Evolutionary conservation across 2,797 vertebrate species (phyloP), one percentile per base, ranked within the genome.

Genomic region (Aphelocoma californica): DNA sequence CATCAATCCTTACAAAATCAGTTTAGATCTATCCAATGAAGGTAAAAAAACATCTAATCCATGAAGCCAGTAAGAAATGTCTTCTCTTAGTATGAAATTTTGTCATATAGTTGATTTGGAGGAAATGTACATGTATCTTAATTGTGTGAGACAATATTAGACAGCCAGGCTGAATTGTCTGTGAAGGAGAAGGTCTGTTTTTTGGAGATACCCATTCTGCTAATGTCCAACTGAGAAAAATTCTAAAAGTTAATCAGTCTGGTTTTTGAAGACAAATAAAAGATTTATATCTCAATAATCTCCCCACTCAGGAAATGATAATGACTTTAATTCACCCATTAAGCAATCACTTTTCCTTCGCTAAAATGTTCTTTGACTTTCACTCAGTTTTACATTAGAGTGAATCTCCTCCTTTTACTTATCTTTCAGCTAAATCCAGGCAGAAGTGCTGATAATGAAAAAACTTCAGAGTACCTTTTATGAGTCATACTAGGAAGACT

Each of bases 241-340:
- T 66, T 78, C 50, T 57, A 64, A 26, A 72, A 72, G 50, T 82
- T 88, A 75, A 84, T 94, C 36, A 60, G 9, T 84, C n/a, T 95
- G n/a, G 4, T 48, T 73, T 90, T 66, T 88, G 81, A 82, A 88
- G 77, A 79, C 14, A 71, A 92, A 62, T 74, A 74, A 90, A 92
- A 79, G n/a, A 84, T 90, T 92, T 60, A 38, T 88, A 54, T 60
- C 48, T 93, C 36, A 66, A 24, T 82, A 80, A 26, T 85, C 40
- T 45, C 44, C 26, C 7, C 17, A 85, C 64, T 92, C 51, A 87
- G 42, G 71, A 95, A 95, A 92, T 90, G 0, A n/a, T 90, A 78
- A 71, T 62, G 4, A 42, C 84, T 95, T 92, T 93, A 92, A 82
- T 66, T 88, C 29, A 58, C 29, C 36, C 66, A 81, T 95, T 95